Evolutionary conservation across 1,140 invertebrate species (phyloP).

Genomic region (Listronotus bonariensis): DNA sequence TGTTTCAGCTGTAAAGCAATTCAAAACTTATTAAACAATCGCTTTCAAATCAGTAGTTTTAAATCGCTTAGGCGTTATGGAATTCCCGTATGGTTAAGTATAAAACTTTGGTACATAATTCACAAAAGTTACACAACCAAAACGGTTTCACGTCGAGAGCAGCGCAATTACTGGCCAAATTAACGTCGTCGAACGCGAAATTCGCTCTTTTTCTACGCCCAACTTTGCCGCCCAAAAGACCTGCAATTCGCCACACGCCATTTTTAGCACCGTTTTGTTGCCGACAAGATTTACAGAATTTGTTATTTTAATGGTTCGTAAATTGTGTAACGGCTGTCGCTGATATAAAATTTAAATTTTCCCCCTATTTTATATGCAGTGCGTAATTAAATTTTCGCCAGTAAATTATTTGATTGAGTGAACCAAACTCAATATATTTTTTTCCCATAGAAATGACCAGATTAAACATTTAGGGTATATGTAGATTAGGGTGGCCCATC

Average conservation of each 20-base stretch:
- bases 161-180: slow-evolving; percentile 47
- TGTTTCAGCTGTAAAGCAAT: no score
- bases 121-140: slow-evolving; percentile 44
- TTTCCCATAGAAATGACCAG: no score
- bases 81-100: slow-evolving; percentile 14
- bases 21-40: no score
- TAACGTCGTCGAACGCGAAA: slow-evolving; percentile 42
- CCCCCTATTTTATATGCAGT: neutral
- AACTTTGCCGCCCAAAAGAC: slow-evolving; percentile 23
- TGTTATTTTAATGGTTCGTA: slow-evolving; percentile 17
- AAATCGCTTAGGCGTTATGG: no score
- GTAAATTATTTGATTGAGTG: no score
- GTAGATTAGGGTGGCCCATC: no score
- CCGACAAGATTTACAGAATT: slow-evolving; percentile 18
- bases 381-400: neutral
- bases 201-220: slow-evolving; percentile 29
- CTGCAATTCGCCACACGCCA: slow-evolving; percentile 6
- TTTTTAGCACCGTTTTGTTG: slow-evolving; percentile 24
- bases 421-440: no score
- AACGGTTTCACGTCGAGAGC: slow-evolving; percentile 40
- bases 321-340: slow-evolving; percentile 15
- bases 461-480: no score
- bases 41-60: no score
- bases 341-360: slow-evolving; percentile 14
- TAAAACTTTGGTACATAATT: slow-evolving; percentile 48